Evolutionary conservation across 2,888 invertebrate genomes (phyloP).

Genomic region (Agonopterix alstromeriana): DNA sequence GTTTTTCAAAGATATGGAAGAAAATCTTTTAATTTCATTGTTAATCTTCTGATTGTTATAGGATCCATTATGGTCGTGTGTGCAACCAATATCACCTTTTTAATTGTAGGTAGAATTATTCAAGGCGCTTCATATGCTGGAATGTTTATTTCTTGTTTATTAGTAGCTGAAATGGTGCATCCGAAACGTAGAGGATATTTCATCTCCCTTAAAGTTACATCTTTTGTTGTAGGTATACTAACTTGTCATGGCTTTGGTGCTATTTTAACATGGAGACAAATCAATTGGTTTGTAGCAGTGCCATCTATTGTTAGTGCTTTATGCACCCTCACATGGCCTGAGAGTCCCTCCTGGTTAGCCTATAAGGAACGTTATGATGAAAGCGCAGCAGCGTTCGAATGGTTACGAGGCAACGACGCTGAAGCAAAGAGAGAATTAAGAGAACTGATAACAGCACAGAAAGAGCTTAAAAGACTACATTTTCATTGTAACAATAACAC

Average conservation of each 20-base stretch:
- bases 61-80: constrained; percentile 14
- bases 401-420: constrained; percentile 13
- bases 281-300: constrained; percentile 11
- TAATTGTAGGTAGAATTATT: constrained; percentile 14
- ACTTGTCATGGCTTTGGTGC: constrained; percentile 15
- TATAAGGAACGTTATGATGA: constrained; percentile 18
- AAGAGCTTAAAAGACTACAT: constrained; percentile 5
- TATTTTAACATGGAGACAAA: constrained; percentile 13
- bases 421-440: constrained; percentile 12
- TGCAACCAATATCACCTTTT: constrained; percentile 10
- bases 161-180: constrained; percentile 16
- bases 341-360: constrained; percentile 19
- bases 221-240: not conserved
- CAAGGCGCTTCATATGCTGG: constrained; percentile 17
- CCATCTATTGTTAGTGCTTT: constrained; percentile 11
- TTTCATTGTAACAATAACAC: not conserved
- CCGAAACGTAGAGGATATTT: constrained; percentile 17
- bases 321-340: constrained; percentile 14
- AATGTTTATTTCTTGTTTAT: constrained; percentile 9
- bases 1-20: constrained; percentile 18
- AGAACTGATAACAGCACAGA: constrained; percentile 13
- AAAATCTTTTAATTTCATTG: constrained; percentile 10
- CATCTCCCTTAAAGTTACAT: constrained; percentile 1
- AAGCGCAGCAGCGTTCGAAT: constrained; percentile 11
- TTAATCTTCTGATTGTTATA: constrained; percentile 10